Evolutionary conservation across 2,797 vertebrate species (phyloP), one percentile per base, ranked within the genome.

Genomic region (Halcyon badia): DNA sequence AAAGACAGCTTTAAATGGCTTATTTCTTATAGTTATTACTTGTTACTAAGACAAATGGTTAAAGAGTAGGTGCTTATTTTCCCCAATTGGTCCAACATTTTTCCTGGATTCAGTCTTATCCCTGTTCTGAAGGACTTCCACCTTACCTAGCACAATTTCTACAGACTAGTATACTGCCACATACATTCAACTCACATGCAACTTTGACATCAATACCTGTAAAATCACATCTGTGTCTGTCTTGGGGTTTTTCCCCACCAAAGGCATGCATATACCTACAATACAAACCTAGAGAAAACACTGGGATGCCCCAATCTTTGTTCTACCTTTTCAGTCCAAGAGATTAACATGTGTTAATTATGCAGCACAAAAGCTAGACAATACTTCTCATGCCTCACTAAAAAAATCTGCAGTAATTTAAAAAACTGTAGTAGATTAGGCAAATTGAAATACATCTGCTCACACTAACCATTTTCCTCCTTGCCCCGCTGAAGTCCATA

Each of bases 1-100:
- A 98, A 96, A 97, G 85, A 90, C 51, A 97, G 90, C 58, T 79
- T 88, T 94, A 86, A 78, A 82, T 82, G 37, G 62, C 60, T 90
- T 91, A 91, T 69, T 84, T 94, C 90, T 93, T 86, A 77, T 62
- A 61, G n/a, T 80, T 73, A 68, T 56, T 73, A 86, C 48, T 48
- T 77, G 68, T 56, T 73, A 86, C 48, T 48, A 70, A 64, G 42
- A 94, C 61, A 95, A 81, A 22, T 80, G 51, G 42, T 56, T 90
- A 58, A 48, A 80, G 41, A 96, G 42, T 41, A 94, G 66, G 37
- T 94, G 56, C 72, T 94, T 83, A 14, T 88, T 76, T 70, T 81
- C 48, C 44, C 39, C 65, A 8, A 14, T 41, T 14, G 35, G 24
- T 44, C 69, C 51, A 73, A 8, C 3, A 39, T 61, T 65, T 72